Base-by-base conservation (phyloP, 2,113 vertebrate genomes). In the Jacana jacana region DNA sequence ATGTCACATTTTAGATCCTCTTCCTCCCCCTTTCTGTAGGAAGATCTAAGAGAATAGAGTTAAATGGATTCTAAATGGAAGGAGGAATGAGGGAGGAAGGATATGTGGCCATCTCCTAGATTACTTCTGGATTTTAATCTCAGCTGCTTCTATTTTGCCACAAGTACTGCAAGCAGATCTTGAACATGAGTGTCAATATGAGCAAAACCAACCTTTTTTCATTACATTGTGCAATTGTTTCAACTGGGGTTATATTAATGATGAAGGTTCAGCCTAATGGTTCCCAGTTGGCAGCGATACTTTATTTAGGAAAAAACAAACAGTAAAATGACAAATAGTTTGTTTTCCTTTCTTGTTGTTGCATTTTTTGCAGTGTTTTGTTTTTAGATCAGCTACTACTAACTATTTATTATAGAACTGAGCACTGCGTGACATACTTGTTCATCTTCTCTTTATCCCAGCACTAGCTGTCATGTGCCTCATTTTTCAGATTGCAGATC, bases 401-500 rank as follows among this genome's bases (percentile, higher is more conserved):
- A 58, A 48, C 40, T 79, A 20, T 35, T 71, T 15, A 18, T 86
- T 49, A 61, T 17, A 33, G 91, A 81, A 44, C 11, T 33, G 27
- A 87, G 30, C 40, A 49, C 19, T 44, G 44, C 14, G 6, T 72
- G 52, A 69, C 81, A 65, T 23, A 25, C 37, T 76, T 87, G 17
- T 42, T 86, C 78, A 25, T 52, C n/a, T 86, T 48, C 17, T 89
- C 24, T 65, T 81, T 52, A 23, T 65, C 58, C 19, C 39, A 83
- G 58, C 6, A 9, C 28, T 48, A 80, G 17, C 42, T 94, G 60
- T 88, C 77, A 55, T 18, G 4, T 25, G 13, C 27, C 64, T 52
- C 51, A 18, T 93, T 87, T 92, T 81, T 72, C 89, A 99, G 99
- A 99, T 99, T 86, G 99, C 99, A 52, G 99, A 99, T 91, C 98